Conservation (phyloP, 2,113 vertebrate species). For the Anolis carolinensis region DNA sequence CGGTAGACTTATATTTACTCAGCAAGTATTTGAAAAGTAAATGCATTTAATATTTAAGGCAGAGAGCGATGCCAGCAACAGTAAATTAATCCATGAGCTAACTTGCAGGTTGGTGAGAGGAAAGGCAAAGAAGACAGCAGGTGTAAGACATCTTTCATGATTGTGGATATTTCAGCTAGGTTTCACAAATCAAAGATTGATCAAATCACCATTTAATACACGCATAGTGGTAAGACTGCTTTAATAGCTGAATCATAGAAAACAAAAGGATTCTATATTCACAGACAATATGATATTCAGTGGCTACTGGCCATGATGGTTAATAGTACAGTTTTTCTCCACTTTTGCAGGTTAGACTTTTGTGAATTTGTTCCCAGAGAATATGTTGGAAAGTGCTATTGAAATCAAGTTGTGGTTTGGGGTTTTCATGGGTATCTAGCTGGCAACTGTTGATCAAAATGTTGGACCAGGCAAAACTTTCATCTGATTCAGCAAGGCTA, state of each 20-base stretch:
- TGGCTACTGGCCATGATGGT: no score
- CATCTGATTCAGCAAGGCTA: no score
- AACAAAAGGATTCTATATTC: neutral
- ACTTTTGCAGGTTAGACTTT: no score
- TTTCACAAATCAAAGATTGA: neutral
- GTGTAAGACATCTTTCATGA: constrained; percentile 30
- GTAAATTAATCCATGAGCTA: constrained; percentile 55
- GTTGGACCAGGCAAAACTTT: no score
- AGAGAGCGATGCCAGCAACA: constrained; percentile 45
- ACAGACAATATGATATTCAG: no score
- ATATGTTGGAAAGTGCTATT: no score
- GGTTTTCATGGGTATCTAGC: no score
- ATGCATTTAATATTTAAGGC: constrained; percentile 64
- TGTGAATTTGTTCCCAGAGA: no score
- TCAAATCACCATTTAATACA: neutral
- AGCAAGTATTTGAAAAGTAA: constrained; percentile 67
- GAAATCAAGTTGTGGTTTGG: no score
- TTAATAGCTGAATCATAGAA: neutral
- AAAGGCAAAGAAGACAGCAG: constrained; percentile 13
- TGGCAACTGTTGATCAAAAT: no score
- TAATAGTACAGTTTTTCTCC: no score
- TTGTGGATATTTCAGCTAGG: neutral
- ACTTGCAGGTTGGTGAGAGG: constrained; percentile 36
- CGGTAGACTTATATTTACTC: constrained; percentile 65
- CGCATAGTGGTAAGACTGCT: neutral